These are phyloP conservation scores for Lymantria monacha DNA, from an alignment of 2,888 invertebrate species.

Conservation along the genomic window DNA sequence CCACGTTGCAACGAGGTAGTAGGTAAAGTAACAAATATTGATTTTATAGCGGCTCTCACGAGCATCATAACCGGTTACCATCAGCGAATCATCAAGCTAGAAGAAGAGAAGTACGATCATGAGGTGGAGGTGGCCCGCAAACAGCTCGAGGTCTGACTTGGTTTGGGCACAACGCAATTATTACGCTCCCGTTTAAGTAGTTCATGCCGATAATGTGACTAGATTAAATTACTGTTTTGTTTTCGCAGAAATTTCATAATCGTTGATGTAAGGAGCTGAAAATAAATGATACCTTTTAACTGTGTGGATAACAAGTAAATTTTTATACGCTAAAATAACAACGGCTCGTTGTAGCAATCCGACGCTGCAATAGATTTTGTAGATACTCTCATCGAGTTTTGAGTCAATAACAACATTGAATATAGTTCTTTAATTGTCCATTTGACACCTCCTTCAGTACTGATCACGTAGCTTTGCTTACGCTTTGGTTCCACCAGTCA, in stretches of 20 bases:
- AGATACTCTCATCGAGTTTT: conserved; percentile 64
- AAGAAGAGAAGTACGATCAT: conserved; percentile 98
- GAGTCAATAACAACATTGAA: conserved; percentile 64
- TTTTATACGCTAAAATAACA: conserved; percentile 73
- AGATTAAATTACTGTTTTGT: conserved; percentile 66
- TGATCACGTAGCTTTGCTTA: conserved; percentile 77
- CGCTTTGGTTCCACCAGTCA: conserved; percentile 63
- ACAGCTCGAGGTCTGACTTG: conserved; percentile 94
- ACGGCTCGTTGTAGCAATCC: conserved; percentile 65
- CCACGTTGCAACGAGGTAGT: conserved; percentile 13
- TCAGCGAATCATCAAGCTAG: conserved; percentile 90
- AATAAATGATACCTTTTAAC: conserved; percentile 69
- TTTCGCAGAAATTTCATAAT: conserved; percentile 73
- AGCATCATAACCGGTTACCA: conserved; percentile 90
- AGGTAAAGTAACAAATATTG: conserved; percentile 68
- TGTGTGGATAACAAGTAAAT: conserved; percentile 78
- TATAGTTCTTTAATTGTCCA: conserved; percentile 58
- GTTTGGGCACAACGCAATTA: conserved; percentile 65
- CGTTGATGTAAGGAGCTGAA: conserved; percentile 63
- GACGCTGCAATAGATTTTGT: conserved; percentile 62
- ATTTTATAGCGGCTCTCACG: conserved; percentile 85
- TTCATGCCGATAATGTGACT: conserved; percentile 78
- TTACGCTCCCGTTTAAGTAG: conserved; percentile 76
- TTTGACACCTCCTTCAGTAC: conserved; percentile 53
- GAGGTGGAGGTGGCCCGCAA: conserved; percentile 98